Base-by-base conservation (phyloP, 2,113 vertebrate species). In the Forbesichthys agassizii region DNA sequence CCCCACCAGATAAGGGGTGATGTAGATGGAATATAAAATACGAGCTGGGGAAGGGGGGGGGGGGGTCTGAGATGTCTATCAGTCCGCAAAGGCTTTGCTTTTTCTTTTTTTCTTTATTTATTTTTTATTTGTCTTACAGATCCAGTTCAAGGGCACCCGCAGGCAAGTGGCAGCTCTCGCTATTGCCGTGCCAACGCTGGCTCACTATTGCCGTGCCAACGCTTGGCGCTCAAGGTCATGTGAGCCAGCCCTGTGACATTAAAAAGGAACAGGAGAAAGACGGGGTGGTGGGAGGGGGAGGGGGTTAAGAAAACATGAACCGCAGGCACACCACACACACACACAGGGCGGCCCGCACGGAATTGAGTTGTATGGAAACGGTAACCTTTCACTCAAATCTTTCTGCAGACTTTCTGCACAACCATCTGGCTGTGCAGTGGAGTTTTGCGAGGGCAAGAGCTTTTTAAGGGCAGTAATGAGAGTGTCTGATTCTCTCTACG, bases 101-200 rank as follows among this genome's bases (percentile, higher is more conserved):
- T 20, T 57, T 27, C 95, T 58, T 47, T 47, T 3, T 33, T 61
- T 61, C 16, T 16, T 16, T 16, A 0, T 58, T 47, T 47, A 3
- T 33, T 61, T 61, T 62, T 68, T 94, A 94, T 96, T 96, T 95
- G 95, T 98, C 94, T 97, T 94, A 94, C 95, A 95, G 97, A 98
- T 96, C 95, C 96, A 96, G 97, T 96, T 96, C 95, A 98, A 96
- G 96, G 96, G 94, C 94, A 93, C 96, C 96, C 94, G 94, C 95
- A 96, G 96, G 96, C 96, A 91, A 96, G 36, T 0, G 95, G 93
- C 93, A 95, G 95, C 95, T 94, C 93, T 95, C 90, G 92, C 95
- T 95, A 78, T 86, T 78, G 78, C 88, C 80, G 92, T 94, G 95
- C 95, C 93, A 95, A 92, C 90, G 90, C 92, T 93, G 93, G 27